Conservation (phyloP, 2,113 vertebrate species). For the Empidonax alnorum region DNA sequence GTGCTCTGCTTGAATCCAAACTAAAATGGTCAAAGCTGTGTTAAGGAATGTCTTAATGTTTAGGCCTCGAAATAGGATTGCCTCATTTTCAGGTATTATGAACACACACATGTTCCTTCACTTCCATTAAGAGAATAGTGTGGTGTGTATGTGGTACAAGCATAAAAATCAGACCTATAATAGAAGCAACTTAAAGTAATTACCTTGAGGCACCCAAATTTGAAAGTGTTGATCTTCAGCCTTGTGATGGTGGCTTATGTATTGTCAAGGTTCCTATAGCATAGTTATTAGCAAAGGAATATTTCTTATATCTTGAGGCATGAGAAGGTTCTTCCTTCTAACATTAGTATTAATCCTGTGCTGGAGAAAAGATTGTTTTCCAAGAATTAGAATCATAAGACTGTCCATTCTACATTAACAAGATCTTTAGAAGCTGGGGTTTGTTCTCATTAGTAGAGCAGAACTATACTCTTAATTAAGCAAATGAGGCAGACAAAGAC, state of each 20-base stretch:
- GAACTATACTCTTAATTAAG: constrained; percentile 31
- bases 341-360: neutral
- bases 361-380: neutral
- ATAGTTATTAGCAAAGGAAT: neutral
- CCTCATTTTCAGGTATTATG: neutral
- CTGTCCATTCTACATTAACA: neutral
- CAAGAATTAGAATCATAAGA: neutral
- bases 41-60: neutral
- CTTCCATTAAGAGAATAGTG: neutral
- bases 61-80: neutral
- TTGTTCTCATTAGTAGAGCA: constrained; percentile 38
- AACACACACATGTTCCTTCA: neutral
- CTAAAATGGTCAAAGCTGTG: neutral
- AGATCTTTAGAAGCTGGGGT: neutral
- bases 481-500: constrained; percentile 35
- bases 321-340: neutral
- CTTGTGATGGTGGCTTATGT: neutral
- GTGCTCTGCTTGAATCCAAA: neutral
- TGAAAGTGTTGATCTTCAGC: neutral
- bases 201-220: neutral
- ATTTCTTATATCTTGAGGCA: neutral
- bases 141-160: neutral
- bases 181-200: neutral
- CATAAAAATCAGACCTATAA: neutral
- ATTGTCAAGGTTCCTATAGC: neutral